Conservation (phyloP, 2,113 vertebrate genomes). For the Carettochelys insculpta region DNA sequence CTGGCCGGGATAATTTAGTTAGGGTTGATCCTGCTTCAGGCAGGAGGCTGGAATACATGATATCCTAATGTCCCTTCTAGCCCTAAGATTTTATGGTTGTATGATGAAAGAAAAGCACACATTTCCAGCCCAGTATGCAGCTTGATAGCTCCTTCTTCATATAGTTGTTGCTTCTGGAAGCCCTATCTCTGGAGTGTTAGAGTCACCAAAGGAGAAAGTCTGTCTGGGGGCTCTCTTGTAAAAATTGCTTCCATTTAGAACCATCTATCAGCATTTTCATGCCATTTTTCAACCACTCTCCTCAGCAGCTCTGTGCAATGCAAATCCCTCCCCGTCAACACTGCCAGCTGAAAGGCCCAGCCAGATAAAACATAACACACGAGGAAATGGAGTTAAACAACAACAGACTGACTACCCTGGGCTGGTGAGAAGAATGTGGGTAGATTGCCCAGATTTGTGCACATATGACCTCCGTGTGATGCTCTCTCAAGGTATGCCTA, state of each 20-base stretch:
- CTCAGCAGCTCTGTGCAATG: constrained; percentile 52
- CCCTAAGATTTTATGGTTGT: too few relatives aligned
- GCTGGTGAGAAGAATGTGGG: constrained; percentile 16
- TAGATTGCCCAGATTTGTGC: not conserved
- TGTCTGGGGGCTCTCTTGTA: constrained; percentile 61
- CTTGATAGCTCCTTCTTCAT: not conserved
- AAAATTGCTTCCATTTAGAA: constrained; percentile 77
- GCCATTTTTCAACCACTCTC: constrained; percentile 48
- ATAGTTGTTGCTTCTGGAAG: constrained; percentile 22
- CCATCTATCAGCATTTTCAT: constrained; percentile 76
- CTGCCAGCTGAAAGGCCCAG: not conserved
- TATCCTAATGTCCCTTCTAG: too few relatives aligned
- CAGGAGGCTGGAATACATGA: too few relatives aligned
- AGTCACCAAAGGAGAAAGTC: constrained; percentile 42
- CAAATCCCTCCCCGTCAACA: constrained; percentile 65
- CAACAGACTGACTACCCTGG: not conserved
- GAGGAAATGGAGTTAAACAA: constrained; percentile 43
- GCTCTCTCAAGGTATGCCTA: not conserved
- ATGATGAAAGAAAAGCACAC: constrained; percentile 32
- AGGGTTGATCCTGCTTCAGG: too few relatives aligned
- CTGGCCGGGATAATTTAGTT: too few relatives aligned
- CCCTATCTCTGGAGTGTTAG: constrained; percentile 19
- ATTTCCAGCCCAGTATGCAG: not conserved
- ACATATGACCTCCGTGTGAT: not conserved
- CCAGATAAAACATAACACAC: constrained; percentile 14